Base-by-base conservation (phyloP, 2,113 vertebrate genomes). In the Upupa epops region DNA sequence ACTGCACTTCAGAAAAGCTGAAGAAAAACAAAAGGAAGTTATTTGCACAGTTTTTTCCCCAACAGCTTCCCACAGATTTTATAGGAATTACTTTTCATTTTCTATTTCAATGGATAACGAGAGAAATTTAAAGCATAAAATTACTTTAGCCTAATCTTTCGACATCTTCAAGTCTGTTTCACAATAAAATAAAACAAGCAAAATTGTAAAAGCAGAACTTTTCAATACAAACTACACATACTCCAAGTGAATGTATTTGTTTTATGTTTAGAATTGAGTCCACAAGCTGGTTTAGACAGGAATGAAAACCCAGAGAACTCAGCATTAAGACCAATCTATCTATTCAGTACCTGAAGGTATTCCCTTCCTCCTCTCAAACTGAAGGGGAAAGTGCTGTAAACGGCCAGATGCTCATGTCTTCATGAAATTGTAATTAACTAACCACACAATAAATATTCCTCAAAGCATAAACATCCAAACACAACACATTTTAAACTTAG, bases 1-100 rank as follows among this genome's bases (percentile, higher is more conserved):
- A 59, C 98, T 98, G 90, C 99, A 99, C 92, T 98, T 98, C 93
- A 99, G 94, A 95, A 99, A 99, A 17, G 98, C 99, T 99, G 96
- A 77, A 96, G 17, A 96, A 95, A 83, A 34, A 91, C 20, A 75
- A 79, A 95, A 65, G 1, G 22, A 94, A 93, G 56, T 37, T 66
- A 73, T 54, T 83, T 69, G 42, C 29, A 40, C 5, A 1, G 2
- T 34, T 71, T 70, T 68, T 66, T 13, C 37, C 18, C 22, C 9
- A 31, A 51, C 7, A 7, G 17, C 3, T 89, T 74, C 10, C 68
- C 34, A 80, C 18, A 4, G n/a, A 75, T 70, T 74, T 72, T 71
- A 51, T 5, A 74, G 24, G 21, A 60, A 87, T 37, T 79, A 28
- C 6, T 65, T 16, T 34, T 75, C 61, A 45, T 64, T 65, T 83